Percentiles rank a stretch among this genome's conserved stretches.
Conservation (phyloP, 2,113 vertebrate species). For the Myotis yumanensis region DNA sequence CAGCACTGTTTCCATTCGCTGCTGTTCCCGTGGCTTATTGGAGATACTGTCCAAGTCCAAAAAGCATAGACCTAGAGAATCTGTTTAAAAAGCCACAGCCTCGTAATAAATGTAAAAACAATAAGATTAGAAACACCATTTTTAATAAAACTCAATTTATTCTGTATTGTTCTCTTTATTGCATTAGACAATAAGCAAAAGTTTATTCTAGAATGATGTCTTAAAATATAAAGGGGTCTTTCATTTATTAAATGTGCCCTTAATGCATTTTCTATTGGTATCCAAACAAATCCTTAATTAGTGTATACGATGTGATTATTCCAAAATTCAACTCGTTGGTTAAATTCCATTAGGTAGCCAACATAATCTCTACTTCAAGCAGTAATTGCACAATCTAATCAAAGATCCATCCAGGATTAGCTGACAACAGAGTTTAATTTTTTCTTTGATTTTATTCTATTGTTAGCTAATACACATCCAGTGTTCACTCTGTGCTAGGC, state of each 20-base stretch:
- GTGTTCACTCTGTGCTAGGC: neutral
- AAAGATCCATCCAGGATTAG: neutral
- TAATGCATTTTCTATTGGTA: neutral
- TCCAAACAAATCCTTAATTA: neutral
- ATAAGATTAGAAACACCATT: neutral
- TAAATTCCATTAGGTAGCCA: neutral
- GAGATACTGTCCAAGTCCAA: neutral
- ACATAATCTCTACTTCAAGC: neutral
- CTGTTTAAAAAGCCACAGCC: neutral
- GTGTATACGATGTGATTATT: neutral
- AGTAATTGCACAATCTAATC: conserved; percentile 3
- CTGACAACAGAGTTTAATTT: neutral
- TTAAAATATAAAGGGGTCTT: neutral
- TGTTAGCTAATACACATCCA: neutral
- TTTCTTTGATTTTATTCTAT: conserved; percentile 11
- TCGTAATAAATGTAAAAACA: conserved; percentile 45
- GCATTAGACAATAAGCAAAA: neutral
- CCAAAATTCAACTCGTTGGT: conserved; percentile 11
- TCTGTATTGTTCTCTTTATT: conserved; percentile 1
- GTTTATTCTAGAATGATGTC: neutral
- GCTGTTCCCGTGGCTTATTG: neutral
- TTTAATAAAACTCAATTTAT: conserved; percentile 25
- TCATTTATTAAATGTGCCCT: neutral
- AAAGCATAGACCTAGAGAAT: neutral
- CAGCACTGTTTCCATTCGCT: neutral